Percentiles rank a stretch among this genome's conserved stretches.
Evolutionary conservation across 2,113 vertebrate species (phyloP).

Genomic region (Serilophus lunatus): DNA sequence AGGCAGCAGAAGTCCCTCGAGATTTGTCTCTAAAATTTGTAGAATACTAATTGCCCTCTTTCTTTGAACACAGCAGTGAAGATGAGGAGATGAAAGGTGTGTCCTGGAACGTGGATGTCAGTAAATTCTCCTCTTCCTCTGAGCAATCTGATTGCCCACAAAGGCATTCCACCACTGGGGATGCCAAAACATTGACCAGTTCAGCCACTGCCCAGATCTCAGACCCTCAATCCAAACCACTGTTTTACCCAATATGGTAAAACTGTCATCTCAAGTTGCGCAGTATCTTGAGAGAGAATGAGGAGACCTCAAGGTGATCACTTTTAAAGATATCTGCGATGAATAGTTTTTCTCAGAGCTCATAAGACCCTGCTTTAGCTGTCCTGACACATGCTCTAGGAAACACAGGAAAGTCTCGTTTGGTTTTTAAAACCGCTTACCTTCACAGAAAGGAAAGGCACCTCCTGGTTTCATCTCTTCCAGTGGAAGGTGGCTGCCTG

Average conservation of each 20-base stretch:
- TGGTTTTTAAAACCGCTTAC: not conserved
- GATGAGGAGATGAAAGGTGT: constrained; percentile 23
- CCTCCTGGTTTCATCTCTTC: not conserved
- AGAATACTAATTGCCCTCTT: not conserved
- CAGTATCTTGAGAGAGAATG: not conserved
- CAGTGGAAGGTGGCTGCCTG: not conserved
- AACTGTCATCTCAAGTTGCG: not conserved
- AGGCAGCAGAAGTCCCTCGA: not conserved
- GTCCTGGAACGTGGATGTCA: constrained; percentile 26
- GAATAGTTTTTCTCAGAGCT: not conserved
- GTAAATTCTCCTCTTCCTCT: constrained; percentile 46
- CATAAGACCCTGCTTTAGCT: not conserved
- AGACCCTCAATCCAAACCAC: not conserved
- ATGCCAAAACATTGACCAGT: constrained; percentile 55
- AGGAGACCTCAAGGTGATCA: not conserved
- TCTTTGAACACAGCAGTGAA: not conserved
- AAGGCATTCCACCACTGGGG: not conserved
- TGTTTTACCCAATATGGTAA: constrained; percentile 43
- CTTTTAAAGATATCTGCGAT: not conserved
- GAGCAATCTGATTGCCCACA: not conserved
- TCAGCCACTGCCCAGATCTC: not conserved
- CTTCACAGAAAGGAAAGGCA: not conserved
- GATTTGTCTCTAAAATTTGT: not conserved
- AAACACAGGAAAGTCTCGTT: not conserved
- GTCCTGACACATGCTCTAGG: not conserved